These are phyloP conservation scores for Geodia barretti DNA, from an alignment of 37 sponge, comb jelly and placozoan genomes.

Conservation along the genomic window DNA sequence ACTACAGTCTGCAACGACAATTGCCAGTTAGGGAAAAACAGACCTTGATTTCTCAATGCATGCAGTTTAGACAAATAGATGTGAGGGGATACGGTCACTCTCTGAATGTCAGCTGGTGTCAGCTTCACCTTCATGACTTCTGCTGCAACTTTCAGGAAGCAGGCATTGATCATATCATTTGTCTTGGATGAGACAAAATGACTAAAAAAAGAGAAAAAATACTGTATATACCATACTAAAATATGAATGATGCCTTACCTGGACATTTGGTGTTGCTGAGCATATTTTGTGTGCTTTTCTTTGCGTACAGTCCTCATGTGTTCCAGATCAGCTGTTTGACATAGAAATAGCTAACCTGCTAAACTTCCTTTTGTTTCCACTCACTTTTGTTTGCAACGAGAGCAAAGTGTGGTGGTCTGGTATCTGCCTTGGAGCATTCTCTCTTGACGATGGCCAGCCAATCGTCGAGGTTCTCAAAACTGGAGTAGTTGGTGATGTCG, in stretches of 20 bases:
- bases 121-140: constrained; percentile 74
- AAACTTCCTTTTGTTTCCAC: not conserved
- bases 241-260: constrained; percentile 32
- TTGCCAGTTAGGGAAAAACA: constrained; percentile 6
- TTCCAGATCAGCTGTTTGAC: constrained; percentile 82
- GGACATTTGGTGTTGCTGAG: constrained; percentile 68
- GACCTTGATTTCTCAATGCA: not conserved
- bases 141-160: constrained; percentile 80
- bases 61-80: not conserved
- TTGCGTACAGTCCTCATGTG: constrained; percentile 85
- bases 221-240: not conserved
- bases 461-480: constrained; percentile 95
- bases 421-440: constrained; percentile 32
- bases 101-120: constrained; percentile 61
- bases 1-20: constrained; percentile 82
- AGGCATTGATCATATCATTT: constrained; percentile 80
- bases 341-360: not conserved
- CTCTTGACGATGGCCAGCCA: constrained; percentile 79
- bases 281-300: constrained; percentile 86
- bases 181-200: constrained; percentile 92
- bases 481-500: constrained; percentile 94
- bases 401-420: constrained; percentile 63
- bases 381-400: constrained; percentile 94
- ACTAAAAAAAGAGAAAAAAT: constrained; percentile 21
- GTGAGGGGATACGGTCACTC: constrained; percentile 41